Base-by-base conservation (phyloP, 2,113 vertebrate genomes). In the Eleginops maclovinus region DNA sequence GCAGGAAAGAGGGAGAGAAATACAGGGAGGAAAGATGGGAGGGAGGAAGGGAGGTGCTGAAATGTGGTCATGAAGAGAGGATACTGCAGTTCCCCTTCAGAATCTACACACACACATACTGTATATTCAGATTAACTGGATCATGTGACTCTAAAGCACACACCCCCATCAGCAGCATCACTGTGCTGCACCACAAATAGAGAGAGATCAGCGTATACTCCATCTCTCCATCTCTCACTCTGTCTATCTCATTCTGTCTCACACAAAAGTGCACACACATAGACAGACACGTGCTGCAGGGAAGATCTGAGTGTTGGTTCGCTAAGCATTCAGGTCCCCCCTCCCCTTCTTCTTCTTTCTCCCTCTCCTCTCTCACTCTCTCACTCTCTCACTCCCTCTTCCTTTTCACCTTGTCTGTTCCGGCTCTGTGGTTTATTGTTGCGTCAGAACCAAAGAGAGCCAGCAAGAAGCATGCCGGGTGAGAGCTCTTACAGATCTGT, bases 401-500 rank as follows among this genome's bases (percentile, higher is more conserved):
- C 59, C 63, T 66, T 72, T 85, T 93, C 88, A 92, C 89, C 88
- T 93, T 91, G 88, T 75, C 89, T 89, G 66, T 84, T 89, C 89
- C 47, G 79, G 86, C 85, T 88, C 79, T 84, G 75, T 88, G 89
- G 77, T 89, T 86, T 88, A 82, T 92, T 78, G 84, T 91, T 94
- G 92, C 92, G 88, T 93, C 94, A 93, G 88, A 93, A 82, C 84
- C 77, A 74, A 75, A 80, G 76, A 79, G 81, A 90, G 78, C 85
- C 80, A 74, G 79, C 78, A 24, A 87, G 84, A 79, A 92, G 85
- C 87, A 96, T 96, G 95, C 95, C 95, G 2, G 94, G 95, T 81
- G 94, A 96, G 72, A 94, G 91, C 79, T 77, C 87, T 65, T 89
- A 82, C 80, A 93, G 93, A 88, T 92, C 91, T 61, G 87, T 89